These are phyloP conservation scores for Tridacna crocea DNA, from an alignment of 2,888 invertebrate species.

Conservation along the genomic window DNA sequence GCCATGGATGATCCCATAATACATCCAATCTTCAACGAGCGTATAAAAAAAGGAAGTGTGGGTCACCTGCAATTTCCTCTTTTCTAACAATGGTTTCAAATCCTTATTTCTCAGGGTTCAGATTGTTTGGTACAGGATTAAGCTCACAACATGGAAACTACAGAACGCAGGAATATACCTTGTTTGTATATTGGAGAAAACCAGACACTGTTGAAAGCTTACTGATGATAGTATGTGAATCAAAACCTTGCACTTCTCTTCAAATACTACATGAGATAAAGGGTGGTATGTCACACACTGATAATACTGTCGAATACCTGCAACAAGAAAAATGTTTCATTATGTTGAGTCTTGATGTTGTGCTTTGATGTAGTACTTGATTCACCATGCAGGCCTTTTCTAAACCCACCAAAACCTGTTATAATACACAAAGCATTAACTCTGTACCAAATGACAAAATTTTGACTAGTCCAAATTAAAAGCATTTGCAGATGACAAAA, in stretches of 20 bases:
- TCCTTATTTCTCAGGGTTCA: neutral
- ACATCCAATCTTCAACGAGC: too few relatives aligned
- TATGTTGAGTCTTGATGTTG: too few relatives aligned
- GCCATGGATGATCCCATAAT: too few relatives aligned
- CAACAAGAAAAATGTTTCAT: slow-evolving; percentile 82
- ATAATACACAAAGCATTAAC: too few relatives aligned
- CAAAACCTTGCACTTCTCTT: slow-evolving; percentile 81
- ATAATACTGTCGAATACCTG: slow-evolving; percentile 93
- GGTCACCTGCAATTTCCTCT: neutral
- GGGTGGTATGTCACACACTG: slow-evolving; percentile 83
- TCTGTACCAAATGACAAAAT: too few relatives aligned
- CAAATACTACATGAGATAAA: slow-evolving; percentile 79
- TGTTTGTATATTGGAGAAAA: slow-evolving; percentile 95
- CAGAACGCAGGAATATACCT: slow-evolving; percentile 83
- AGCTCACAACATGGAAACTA: neutral
- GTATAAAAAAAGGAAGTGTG: neutral
- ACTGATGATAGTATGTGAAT: slow-evolving; percentile 88
- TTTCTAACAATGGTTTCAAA: neutral
- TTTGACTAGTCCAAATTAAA: too few relatives aligned
- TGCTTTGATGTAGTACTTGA: too few relatives aligned
- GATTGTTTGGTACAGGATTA: neutral
- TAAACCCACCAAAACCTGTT: too few relatives aligned
- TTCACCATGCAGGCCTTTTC: too few relatives aligned
- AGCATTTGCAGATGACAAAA: too few relatives aligned
- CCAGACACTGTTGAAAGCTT: slow-evolving; percentile 94